Evolutionary conservation across 92 coral and sea anemone genomes (phyloP).

Genomic region (Heteractis magnifica): DNA sequence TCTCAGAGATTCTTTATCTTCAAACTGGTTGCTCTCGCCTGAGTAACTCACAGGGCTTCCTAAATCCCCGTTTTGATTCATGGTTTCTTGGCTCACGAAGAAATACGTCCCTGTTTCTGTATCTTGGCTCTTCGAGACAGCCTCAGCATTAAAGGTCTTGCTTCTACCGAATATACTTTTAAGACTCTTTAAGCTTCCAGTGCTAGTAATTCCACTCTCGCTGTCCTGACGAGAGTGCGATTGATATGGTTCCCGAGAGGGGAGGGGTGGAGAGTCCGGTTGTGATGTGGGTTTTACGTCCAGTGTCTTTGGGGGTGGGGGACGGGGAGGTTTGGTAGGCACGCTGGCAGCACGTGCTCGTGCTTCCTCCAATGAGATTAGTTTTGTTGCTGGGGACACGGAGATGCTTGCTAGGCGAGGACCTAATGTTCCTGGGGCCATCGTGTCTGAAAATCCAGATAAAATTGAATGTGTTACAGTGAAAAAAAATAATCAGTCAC

Average conservation of each 20-base stretch:
- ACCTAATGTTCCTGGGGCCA: slow-evolving; percentile 47
- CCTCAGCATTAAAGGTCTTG: slow-evolving; percentile 47
- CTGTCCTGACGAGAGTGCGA: slow-evolving; percentile 45
- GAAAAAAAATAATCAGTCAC: neutral
- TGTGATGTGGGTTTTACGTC: slow-evolving; percentile 28
- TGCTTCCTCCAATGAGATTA: slow-evolving; percentile 93
- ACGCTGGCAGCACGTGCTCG: slow-evolving; percentile 77
- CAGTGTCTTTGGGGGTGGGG: slow-evolving; percentile 49
- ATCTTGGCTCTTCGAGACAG: slow-evolving; percentile 56
- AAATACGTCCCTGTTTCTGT: slow-evolving; percentile 56
- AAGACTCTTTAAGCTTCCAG: slow-evolving; percentile 49
- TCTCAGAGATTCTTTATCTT: slow-evolving; percentile 33
- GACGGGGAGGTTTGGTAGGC: slow-evolving; percentile 63
- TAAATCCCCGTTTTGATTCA: slow-evolving; percentile 6
- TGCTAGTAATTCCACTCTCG: slow-evolving; percentile 22
- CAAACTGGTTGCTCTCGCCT: slow-evolving; percentile 41
- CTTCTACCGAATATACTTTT: slow-evolving; percentile 59
- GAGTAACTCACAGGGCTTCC: slow-evolving; percentile 44
- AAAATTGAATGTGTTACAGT: neutral
- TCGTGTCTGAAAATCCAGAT: slow-evolving; percentile 33
- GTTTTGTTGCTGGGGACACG: slow-evolving; percentile 92
- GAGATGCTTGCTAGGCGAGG: slow-evolving; percentile 89
- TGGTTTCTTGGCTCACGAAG: slow-evolving; percentile 47
- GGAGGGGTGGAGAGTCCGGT: slow-evolving; percentile 43
- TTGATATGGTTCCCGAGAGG: slow-evolving; percentile 44